Evolutionary conservation across 2,797 vertebrate species (phyloP).

Genomic region (Poliocrania exsul): DNA sequence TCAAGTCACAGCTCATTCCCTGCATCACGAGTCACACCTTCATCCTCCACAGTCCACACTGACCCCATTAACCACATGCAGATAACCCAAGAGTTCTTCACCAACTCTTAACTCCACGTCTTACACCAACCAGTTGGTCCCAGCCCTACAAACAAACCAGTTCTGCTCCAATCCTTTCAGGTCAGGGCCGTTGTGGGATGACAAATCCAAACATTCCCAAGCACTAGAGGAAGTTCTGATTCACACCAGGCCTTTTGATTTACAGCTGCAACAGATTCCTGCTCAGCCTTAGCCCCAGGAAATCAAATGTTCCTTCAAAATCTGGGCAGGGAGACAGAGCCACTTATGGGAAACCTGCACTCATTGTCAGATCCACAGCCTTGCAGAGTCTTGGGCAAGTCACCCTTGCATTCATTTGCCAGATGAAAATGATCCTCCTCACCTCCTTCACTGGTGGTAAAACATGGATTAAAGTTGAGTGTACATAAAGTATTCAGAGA

Average conservation of each 20-base stretch:
- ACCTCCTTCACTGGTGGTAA: background rate
- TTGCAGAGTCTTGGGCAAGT: background rate
- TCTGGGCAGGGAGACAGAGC: background rate
- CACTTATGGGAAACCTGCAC: accelerated
- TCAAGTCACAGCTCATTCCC: background rate
- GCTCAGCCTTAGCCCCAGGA: conserved; percentile 6
- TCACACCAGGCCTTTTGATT: background rate
- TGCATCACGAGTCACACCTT: background rate
- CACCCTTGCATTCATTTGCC: background rate
- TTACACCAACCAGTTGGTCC: background rate
- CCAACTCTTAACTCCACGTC: background rate
- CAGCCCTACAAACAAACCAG: background rate
- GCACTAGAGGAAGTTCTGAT: background rate
- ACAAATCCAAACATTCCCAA: background rate
- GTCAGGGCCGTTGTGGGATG: background rate
- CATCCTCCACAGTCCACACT: background rate
- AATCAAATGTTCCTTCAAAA: background rate
- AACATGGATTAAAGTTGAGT: background rate
- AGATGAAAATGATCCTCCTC: background rate
- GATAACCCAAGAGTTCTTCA: background rate
- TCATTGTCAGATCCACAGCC: background rate
- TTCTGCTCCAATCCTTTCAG: background rate
- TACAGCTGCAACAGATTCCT: background rate
- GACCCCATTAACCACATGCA: accelerated
- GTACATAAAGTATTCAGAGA: background rate